phyloP scores from a whole-genome alignment of 2,888 invertebrate species.

The Lymantria dispar region DNA sequence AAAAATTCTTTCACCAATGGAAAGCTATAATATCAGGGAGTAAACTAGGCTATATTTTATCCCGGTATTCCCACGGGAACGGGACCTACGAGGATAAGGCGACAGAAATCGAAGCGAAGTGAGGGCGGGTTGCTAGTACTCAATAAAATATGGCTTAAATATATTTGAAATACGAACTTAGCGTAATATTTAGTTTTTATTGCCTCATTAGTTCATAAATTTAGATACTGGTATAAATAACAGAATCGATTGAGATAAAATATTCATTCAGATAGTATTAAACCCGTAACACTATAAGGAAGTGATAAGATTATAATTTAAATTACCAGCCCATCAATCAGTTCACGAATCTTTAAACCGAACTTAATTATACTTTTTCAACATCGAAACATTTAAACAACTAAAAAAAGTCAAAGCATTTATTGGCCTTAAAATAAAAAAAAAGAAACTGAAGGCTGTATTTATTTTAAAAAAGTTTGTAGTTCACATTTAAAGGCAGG shows the following conservation, averaged over 20 bases:
- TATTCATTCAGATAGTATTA: neutral
- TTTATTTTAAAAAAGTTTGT: conserved; percentile 7
- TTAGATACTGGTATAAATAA: too few species aligned
- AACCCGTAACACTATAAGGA: neutral
- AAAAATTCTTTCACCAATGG: too few species aligned
- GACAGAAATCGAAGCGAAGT: too few species aligned
- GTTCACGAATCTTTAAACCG: neutral
- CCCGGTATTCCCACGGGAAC: too few species aligned
- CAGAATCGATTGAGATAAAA: neutral
- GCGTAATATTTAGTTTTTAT: too few species aligned
- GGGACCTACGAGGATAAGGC: too few species aligned
- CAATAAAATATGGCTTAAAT: too few species aligned
- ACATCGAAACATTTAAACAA: neutral
- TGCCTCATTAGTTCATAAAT: too few species aligned
- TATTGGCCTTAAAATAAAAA: neutral
- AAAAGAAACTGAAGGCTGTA: neutral
- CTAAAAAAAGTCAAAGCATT: neutral
- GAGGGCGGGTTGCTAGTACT: too few species aligned
- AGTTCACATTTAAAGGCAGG: conserved; percentile 2
- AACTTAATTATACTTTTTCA: neutral
- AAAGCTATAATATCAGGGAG: too few species aligned
- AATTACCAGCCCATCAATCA: neutral
- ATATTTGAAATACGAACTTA: too few species aligned
- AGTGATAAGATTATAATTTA: neutral
- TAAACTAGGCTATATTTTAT: too few species aligned